Evolutionary conservation across 2,113 vertebrate species (phyloP), one percentile per base, ranked within the genome.

Genomic region (Archilochus colubris): DNA sequence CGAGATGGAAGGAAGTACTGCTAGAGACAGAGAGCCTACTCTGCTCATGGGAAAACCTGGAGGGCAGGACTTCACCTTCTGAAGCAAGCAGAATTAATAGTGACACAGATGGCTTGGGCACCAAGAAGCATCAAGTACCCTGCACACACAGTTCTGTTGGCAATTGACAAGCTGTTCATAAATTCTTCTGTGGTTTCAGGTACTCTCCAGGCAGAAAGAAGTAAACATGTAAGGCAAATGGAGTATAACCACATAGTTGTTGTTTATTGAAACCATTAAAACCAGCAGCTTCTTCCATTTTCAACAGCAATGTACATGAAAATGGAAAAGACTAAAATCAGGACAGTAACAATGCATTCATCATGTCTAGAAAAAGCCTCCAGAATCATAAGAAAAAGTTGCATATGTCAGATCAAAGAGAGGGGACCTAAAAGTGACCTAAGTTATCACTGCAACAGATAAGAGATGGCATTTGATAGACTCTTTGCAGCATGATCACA

Each of bases 71-170:
- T 88, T 88, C 84, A 92, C 63, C 77, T 92, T 91, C 74, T 62
- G 54, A 58, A 95, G 79, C 46, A 68, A 86, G 83, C 27, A 93
- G 86, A 94, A 95, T 95, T 95, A 95, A 68, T 57, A 90, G 63
- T 57, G 72, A 88, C 90, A 95, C 80, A 95, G 92, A 95, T 74
- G 62, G 88, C 86, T 88, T 82, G 80, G 82, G 46, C 64, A 48
- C 53, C 62, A 62, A 86, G 90, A 91, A 89, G 92, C 83, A 88
- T 92, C 75, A 91, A 94, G 64, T 50, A 82, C 82, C 58, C 40
- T 15, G 54, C 58, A 73, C 63, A 73, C n/a, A 54, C 6, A 5
- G 69, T 30, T 83, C 82, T 64, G 46, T 21, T 4, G 12, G 36
- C 82, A 85, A 91, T 21, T 86, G 86, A 87, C 76, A 78, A 76